These are phyloP conservation scores for Callithrix jacchus DNA, from an alignment of 2,113 vertebrate species.

Conservation along the genomic window DNA sequence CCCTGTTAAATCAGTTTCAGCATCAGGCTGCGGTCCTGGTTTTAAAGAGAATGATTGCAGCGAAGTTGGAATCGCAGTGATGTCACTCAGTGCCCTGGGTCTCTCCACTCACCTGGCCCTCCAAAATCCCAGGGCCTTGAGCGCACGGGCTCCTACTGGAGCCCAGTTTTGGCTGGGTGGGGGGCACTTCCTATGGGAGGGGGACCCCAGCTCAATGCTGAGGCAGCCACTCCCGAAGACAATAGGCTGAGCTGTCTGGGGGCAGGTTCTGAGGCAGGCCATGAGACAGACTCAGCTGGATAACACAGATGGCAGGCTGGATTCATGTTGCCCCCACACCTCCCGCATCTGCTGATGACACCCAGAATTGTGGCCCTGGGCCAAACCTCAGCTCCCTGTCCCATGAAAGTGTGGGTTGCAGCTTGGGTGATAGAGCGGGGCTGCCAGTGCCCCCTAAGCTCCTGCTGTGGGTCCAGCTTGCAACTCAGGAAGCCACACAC, in stretches of 20 bases:
- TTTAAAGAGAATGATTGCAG: neutral
- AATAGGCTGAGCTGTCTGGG: neutral
- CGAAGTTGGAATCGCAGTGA: neutral
- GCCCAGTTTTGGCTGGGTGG: neutral
- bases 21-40: neutral
- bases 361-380: neutral
- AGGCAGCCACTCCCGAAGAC: neutral
- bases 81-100: neutral
- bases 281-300: neutral
- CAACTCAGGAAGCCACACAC: neutral
- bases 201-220: too few relatives aligned
- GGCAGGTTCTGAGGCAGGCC: neutral
- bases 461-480: neutral
- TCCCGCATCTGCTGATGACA: neutral
- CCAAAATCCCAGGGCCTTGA: accelerated
- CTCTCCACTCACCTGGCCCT: neutral
- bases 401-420: neutral
- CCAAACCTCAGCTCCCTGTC: neutral
- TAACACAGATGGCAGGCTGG: neutral
- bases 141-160: neutral
- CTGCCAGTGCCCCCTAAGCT: neutral
- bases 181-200: neutral
- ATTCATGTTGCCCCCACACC: neutral
- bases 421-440: neutral
- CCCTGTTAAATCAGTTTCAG: neutral